These are phyloP conservation scores for Criorhina ranunculi DNA, from an alignment of 2,888 invertebrate genomes.

Conservation along the genomic window DNA sequence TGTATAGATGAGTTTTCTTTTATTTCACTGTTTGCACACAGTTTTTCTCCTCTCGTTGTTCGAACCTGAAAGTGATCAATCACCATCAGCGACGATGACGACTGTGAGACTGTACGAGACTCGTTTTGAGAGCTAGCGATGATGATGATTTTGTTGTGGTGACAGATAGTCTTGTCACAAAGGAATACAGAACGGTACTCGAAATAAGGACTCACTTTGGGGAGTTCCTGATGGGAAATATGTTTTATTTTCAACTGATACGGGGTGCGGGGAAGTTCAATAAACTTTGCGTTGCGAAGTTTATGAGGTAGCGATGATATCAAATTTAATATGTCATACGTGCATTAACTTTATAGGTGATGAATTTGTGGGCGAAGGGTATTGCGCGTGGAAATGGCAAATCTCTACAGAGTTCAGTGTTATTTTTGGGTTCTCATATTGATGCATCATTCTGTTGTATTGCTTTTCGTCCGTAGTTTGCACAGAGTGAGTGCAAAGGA, in stretches of 20 bases:
- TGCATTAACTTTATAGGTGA: slow-evolving; percentile 5
- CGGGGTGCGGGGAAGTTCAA: slow-evolving; percentile 32
- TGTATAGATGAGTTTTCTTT: slow-evolving; percentile 42
- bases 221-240: slow-evolving; percentile 47
- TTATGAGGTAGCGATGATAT: background rate
- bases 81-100: slow-evolving; percentile 58
- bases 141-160: slow-evolving; percentile 45
- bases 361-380: background rate
- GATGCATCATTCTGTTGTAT: background rate
- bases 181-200: slow-evolving; percentile 41
- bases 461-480: background rate
- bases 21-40: slow-evolving; percentile 2
- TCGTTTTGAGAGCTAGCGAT: slow-evolving; percentile 30
- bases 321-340: slow-evolving; percentile 1
- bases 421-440: background rate
- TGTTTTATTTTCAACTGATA: slow-evolving; percentile 36
- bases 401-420: slow-evolving; percentile 23
- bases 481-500: background rate
- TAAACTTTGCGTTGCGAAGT: slow-evolving; percentile 44
- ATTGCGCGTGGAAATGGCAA: background rate
- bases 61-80: slow-evolving; percentile 65
- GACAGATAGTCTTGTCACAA: slow-evolving; percentile 57
- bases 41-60: slow-evolving; percentile 26
- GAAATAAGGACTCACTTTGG: slow-evolving; percentile 40
- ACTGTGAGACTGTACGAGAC: slow-evolving; percentile 16